Conservation (phyloP, 2,888 invertebrate species). For the Dryobota labecula region DNA sequence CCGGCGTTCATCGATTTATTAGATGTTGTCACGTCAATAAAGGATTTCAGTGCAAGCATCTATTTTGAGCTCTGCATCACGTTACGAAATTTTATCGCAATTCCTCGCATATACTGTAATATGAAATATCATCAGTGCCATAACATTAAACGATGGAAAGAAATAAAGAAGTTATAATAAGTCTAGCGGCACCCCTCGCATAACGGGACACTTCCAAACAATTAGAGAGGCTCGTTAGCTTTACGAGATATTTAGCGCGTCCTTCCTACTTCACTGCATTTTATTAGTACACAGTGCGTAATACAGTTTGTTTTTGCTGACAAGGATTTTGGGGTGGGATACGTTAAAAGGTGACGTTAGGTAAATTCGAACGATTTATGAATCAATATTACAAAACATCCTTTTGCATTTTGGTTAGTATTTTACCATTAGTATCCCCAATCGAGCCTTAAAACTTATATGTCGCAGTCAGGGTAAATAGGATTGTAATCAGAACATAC, state of each 20-base stretch:
- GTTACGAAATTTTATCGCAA: not conserved
- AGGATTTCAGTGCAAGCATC: too few species aligned
- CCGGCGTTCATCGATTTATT: too few species aligned
- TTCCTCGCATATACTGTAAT: constrained; percentile 63
- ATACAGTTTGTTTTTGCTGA: constrained; percentile 53
- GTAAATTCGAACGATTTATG: not conserved
- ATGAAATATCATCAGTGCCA: constrained; percentile 84
- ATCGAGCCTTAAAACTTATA: not conserved
- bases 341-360: not conserved
- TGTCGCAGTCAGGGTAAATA: too few species aligned
- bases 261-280: constrained; percentile 75
- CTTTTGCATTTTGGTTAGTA: not conserved
- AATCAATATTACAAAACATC: not conserved
- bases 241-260: constrained; percentile 77
- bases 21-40: too few species aligned
- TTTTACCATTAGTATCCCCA: not conserved
- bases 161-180: constrained; percentile 80
- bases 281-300: constrained; percentile 71
- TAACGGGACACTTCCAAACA: constrained; percentile 87
- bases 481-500: too few species aligned
- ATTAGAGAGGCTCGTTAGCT: constrained; percentile 88
- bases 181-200: constrained; percentile 72
- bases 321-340: constrained; percentile 13
- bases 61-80: not conserved
- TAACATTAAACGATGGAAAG: constrained; percentile 84